Conservation (phyloP, 1,140 invertebrate species). For the Melanaphis sacchari region DNA sequence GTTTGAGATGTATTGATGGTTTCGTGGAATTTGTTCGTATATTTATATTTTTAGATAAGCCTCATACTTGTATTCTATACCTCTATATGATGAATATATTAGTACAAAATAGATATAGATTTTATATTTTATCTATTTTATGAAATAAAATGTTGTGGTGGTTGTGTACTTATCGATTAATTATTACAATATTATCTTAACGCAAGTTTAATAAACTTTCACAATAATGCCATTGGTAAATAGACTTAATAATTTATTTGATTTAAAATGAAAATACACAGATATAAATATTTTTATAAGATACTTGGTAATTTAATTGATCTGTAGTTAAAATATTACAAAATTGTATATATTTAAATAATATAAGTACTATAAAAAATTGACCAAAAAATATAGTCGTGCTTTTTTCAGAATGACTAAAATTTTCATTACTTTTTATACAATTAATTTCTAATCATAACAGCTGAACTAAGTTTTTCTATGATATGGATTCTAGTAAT, state of each 20-base stretch:
- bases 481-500: neutral
- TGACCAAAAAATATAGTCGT: neutral
- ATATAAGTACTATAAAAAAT: neutral
- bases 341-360: neutral
- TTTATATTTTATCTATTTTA: neutral
- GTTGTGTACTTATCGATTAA: neutral
- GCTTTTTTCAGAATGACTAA: neutral
- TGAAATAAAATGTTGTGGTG: neutral
- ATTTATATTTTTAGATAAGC: neutral
- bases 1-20: too few species aligned
- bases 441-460: neutral
- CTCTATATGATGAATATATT: neutral
- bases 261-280: neutral
- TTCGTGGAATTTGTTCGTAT: neutral
- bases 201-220: too few species aligned
- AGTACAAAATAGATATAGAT: neutral
- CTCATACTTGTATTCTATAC: neutral
- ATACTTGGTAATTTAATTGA: neutral
- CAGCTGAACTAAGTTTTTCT: neutral
- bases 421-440: neutral
- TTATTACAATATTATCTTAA: neutral
- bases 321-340: neutral
- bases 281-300: neutral
- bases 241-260: neutral
- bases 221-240: too few species aligned